Evolutionary conservation across 2,888 invertebrate species (phyloP).

Genomic region (Alentia gelatinosa): DNA sequence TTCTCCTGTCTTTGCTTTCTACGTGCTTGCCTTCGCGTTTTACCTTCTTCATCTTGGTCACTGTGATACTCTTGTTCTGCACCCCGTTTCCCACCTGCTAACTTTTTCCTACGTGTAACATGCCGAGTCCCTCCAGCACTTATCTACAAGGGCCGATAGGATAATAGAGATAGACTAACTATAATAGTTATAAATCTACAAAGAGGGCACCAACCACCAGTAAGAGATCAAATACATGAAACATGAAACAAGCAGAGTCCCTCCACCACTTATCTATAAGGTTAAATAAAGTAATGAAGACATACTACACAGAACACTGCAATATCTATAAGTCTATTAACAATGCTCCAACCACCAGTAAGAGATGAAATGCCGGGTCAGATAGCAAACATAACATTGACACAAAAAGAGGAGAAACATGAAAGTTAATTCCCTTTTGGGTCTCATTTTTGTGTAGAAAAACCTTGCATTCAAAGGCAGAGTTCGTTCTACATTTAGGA

Average conservation of each 20-base stretch:
- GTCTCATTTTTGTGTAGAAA: too few relatives aligned
- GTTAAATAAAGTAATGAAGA: neutral
- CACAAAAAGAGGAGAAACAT: too few relatives aligned
- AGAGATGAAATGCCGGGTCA: too few relatives aligned
- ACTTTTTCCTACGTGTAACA: constrained; percentile 70
- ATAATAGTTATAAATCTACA: too few relatives aligned
- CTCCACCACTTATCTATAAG: constrained; percentile 71
- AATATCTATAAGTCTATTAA: too few relatives aligned
- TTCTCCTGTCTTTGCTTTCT: constrained; percentile 66
- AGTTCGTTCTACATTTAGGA: too few relatives aligned
- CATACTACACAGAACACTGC: neutral
- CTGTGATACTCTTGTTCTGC: constrained; percentile 75
- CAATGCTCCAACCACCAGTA: too few relatives aligned
- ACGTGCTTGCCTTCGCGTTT: constrained; percentile 51
- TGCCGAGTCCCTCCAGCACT: constrained; percentile 78
- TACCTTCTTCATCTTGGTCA: constrained; percentile 56
- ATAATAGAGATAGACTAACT: neutral
- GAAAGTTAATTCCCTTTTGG: too few relatives aligned
- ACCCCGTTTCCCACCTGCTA: constrained; percentile 76
- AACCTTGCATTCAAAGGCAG: too few relatives aligned
- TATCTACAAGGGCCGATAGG: neutral
- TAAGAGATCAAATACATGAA: too few relatives aligned
- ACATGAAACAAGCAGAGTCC: constrained; percentile 74
- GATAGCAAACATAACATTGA: too few relatives aligned
- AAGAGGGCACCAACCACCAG: too few relatives aligned